Evolutionary conservation across 1,140 invertebrate species (phyloP).

Genomic region (Bombus vancouverensis): DNA sequence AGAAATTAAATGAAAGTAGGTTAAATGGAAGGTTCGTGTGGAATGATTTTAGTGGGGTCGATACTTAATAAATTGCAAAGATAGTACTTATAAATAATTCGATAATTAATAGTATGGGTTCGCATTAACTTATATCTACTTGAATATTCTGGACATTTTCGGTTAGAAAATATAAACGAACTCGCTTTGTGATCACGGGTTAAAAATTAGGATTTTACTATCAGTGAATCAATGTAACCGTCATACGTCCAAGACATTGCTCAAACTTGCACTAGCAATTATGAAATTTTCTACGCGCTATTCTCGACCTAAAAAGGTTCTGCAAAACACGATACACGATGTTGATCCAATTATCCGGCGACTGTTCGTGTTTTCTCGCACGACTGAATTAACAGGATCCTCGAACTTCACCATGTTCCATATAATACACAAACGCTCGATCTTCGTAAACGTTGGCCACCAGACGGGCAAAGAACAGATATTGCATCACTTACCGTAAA

Average conservation of each 20-base stretch:
- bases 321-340: background rate
- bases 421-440: background rate
- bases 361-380: conserved; percentile 2
- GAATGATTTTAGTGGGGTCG: too few relatives aligned
- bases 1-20: background rate
- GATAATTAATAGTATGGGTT: background rate
- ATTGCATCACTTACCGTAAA: background rate
- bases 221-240: background rate
- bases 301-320: background rate
- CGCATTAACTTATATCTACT: background rate
- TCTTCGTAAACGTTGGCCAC: background rate
- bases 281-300: background rate
- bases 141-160: background rate
- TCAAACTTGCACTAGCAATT: background rate
- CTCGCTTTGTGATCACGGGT: accelerated
- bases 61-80: background rate
- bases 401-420: background rate
- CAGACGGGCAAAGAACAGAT: background rate
- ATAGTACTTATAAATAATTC: background rate
- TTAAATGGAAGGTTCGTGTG: background rate
- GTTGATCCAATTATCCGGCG: conserved; percentile 9
- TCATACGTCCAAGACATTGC: background rate
- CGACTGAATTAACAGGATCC: conserved; percentile 12
- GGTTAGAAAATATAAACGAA: background rate
- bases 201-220: background rate